Conservation (phyloP, 2,888 invertebrate species). For the Heteropelma amictum region DNA sequence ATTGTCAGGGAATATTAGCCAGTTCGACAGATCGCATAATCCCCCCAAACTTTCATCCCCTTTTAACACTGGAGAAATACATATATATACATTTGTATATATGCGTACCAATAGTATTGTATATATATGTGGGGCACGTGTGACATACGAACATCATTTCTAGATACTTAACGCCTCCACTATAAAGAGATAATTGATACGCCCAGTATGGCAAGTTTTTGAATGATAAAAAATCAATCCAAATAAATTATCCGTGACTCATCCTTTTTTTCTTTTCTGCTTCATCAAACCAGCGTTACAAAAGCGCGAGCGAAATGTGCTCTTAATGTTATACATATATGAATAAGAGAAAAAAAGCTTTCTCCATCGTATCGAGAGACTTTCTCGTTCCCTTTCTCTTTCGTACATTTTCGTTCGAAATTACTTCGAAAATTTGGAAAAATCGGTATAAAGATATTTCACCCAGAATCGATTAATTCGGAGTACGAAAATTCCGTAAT, state of each 20-base stretch:
- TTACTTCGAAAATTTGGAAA: too few relatives aligned
- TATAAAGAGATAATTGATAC: slow-evolving; percentile 59
- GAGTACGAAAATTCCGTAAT: too few relatives aligned
- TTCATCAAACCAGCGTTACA: too few relatives aligned
- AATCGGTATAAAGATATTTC: too few relatives aligned
- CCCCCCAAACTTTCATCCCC: slow-evolving; percentile 49
- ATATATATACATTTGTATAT: slow-evolving; percentile 7
- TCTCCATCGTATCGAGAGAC: too few relatives aligned
- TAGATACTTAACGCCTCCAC: slow-evolving; percentile 58
- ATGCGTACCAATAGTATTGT: not conserved
- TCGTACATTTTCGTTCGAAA: too few relatives aligned
- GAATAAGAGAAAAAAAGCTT: too few relatives aligned
- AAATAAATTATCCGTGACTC: not conserved
- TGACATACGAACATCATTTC: slow-evolving; percentile 55
- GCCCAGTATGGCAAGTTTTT: slow-evolving; percentile 22
- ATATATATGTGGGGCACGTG: slow-evolving; percentile 57
- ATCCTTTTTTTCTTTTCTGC: not conserved
- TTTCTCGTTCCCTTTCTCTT: too few relatives aligned
- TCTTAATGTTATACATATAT: too few relatives aligned
- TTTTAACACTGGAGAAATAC: slow-evolving; percentile 15
- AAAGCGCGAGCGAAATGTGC: too few relatives aligned
- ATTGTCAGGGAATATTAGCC: slow-evolving; percentile 41
- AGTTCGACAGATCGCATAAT: slow-evolving; percentile 51
- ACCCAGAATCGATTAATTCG: too few relatives aligned
- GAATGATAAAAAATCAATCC: not conserved